These are phyloP conservation scores for Pangasius krempfi DNA, from an alignment of 2,797 vertebrate species.

Conservation along the genomic window DNA sequence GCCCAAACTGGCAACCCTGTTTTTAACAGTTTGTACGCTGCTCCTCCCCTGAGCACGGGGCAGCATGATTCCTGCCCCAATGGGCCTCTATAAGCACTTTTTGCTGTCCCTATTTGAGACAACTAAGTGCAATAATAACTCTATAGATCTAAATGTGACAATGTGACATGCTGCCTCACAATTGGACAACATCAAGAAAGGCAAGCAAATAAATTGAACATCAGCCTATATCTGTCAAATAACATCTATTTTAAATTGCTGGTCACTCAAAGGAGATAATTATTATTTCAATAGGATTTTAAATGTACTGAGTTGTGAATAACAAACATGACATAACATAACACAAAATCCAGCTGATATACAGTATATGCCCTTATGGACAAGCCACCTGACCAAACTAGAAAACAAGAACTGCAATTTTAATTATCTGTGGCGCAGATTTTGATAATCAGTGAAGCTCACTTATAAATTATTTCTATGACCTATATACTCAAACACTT, in stretches of 20 bases:
- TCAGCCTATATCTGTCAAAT: neutral
- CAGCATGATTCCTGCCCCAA: neutral
- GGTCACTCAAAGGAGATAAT: neutral
- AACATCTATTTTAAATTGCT: neutral
- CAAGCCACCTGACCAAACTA: neutral
- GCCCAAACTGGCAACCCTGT: neutral
- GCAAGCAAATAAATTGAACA: neutral
- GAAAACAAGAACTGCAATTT: neutral
- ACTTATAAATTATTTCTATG: slow-evolving; percentile 30
- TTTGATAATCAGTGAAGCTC: neutral
- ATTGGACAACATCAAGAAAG: neutral
- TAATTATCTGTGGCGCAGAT: neutral
- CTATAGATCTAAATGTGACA: neutral
- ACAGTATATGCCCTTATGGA: neutral
- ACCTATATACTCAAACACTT: slow-evolving; percentile 35
- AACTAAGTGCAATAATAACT: neutral
- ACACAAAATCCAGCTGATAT: neutral
- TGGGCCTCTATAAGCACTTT: neutral
- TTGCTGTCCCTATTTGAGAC: neutral
- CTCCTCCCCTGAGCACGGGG: neutral
- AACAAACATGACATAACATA: neutral
- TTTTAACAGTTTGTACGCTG: neutral
- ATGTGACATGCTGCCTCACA: neutral
- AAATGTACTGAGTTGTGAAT: neutral
- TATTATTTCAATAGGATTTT: neutral